Conservation (phyloP, 2,113 vertebrate species). For the Brienomyrus brachyistius region DNA sequence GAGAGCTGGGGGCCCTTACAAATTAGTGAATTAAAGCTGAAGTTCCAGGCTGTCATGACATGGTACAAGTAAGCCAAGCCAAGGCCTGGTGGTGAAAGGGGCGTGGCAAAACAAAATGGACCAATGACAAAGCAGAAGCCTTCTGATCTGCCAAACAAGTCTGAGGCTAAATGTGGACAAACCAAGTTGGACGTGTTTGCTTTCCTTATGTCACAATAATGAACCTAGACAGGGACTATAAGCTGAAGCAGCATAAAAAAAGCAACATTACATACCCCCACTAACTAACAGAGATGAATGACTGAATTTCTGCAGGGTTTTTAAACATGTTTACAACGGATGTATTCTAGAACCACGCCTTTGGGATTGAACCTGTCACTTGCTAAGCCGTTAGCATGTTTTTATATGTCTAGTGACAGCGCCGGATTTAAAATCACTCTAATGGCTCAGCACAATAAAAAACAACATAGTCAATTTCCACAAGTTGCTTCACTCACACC, state of each 20-base stretch:
- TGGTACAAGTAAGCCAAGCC: background rate
- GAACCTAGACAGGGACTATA: background rate
- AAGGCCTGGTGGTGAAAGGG: background rate
- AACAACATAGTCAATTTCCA: background rate
- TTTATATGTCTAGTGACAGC: background rate
- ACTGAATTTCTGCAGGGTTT: background rate
- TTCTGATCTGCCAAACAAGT: background rate
- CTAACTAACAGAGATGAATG: background rate
- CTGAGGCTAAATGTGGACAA: background rate
- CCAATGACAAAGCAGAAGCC: background rate
- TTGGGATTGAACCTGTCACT: background rate
- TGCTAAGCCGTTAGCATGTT: background rate
- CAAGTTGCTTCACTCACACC: background rate
- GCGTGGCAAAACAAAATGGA: background rate
- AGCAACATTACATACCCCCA: background rate
- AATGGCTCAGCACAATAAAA: background rate
- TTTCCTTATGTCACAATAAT: background rate
- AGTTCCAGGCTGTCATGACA: background rate
- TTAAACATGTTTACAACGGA: background rate
- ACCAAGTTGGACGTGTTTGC: background rate
- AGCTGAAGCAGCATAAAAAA: background rate
- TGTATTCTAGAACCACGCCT: background rate
- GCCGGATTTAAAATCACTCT: background rate
- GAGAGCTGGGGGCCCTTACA: background rate
- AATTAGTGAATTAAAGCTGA: background rate